Evolutionary conservation across 2,113 vertebrate genomes (phyloP), one percentile per base, ranked within the genome.

Genomic region (Thunnus maccoyii): DNA sequence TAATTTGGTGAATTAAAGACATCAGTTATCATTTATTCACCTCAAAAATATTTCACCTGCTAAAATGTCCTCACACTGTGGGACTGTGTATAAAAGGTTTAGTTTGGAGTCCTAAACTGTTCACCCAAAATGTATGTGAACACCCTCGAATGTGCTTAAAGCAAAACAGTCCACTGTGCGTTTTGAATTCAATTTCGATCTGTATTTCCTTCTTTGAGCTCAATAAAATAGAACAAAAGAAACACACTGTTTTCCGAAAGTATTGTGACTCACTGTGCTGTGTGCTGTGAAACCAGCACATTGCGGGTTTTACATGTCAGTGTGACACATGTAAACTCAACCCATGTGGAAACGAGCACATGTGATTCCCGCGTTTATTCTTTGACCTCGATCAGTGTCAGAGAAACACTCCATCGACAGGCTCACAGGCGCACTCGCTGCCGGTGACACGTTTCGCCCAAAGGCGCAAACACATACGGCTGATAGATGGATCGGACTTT

Each of bases 401-500:
- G 44, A 62, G 67, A 70, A 76, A 62, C 30, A 44, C 82, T 82
- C 61, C 70, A 72, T 78, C n/a, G 47, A 16, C 47, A 25, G 47
- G 66, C 46, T 70, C 64, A 9, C n/a, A 22, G 51, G 57, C 57
- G 41, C n/a, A 15, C 44, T 32, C 3, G 13, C 32, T 64, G 56
- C 32, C 7, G 17, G 20, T 36, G 36, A 70, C 72, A 48, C 5
- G 5, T 48, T 61, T 68, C 0, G 20, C 79, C 76, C 54, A 41
- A 36, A 77, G 67, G 46, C 71, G 50, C 82, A 54, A 61, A 69
- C 65, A 3, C 44, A 63, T 44, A 16, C 20, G 14, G 56, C 60
- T 78, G 70, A 65, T 54, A 52, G 69, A 89, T 76, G 51, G 52
- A 83, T 82, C 17, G 12, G 76, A 84, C 85, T 85, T 78, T 82